Base-by-base conservation (phyloP, 2,113 vertebrate genomes). In the Passer domesticus region DNA sequence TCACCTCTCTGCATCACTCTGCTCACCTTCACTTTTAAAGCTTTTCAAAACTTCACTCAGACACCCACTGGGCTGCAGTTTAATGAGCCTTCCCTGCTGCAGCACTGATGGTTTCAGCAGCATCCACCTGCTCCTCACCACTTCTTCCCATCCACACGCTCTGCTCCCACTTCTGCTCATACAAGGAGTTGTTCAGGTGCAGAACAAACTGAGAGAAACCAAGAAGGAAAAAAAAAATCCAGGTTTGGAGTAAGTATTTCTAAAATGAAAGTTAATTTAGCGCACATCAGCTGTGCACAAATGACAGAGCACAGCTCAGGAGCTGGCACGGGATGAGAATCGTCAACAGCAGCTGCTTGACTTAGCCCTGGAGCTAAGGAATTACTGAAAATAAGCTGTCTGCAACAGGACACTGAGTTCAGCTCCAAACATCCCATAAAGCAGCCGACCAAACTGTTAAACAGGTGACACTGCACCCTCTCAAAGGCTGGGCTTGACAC, bases 41-140 rank as follows among this genome's bases (percentile, higher is more conserved):
- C 35, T 55, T 92, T 80, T 53, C 33, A 49, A 39, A 89, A 89
- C 86, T 78, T 94, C 53, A 8, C 63, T 37, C 44, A 86, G 85
- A 31, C 63, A 86, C 39, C 52, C 24, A 35, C 67, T 30, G 60
- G 73, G 64, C 59, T 91, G 83, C n/a, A 66, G n/a, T 69, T 92
- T 92, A 93, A 94, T 39, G 63, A 95, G 85, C 53, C 18, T 83
- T 88, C 79, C 73, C 69, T 63, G 53, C 90, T 55, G 59, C 46
- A 80, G 70, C 58, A 56, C 39, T 1, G 49, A 75, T 39, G 50
- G 66, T 69, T 94, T 64, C 78, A 53, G 74, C 43, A 69, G 46
- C 13, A 2, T 55, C 52, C 80, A 83, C 67, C 55, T 88, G 47
- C 2, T 83, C 55, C 50, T 86, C 79, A 62, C n/a, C 37, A 19